phyloP scores from a whole-genome alignment of 2,888 invertebrate species.

The Horisme vitalbata region DNA sequence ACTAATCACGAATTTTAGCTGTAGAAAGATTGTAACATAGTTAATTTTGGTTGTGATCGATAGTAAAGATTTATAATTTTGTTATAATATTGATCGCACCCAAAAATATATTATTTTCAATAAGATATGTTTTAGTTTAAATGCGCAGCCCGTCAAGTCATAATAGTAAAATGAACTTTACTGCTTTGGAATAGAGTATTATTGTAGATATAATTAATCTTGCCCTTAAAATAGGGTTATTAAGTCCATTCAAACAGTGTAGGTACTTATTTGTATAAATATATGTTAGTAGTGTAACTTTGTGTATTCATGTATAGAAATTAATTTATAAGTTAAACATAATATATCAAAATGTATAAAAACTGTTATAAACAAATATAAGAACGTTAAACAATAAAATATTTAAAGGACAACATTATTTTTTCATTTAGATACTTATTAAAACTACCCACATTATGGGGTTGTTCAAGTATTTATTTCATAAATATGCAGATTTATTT shows the following conservation, averaged over 20 bases:
- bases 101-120: constrained; percentile 45
- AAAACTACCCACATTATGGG: background rate
- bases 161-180: too few species aligned
- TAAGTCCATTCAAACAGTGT: background rate
- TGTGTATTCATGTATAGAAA: constrained; percentile 20
- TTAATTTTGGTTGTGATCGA: constrained; percentile 77
- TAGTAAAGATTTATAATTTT: constrained; percentile 39
- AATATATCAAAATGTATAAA: constrained; percentile 36
- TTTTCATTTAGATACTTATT: too few species aligned
- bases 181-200: background rate
- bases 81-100: constrained; percentile 67
- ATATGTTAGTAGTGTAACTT: constrained; percentile 9
- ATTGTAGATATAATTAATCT: too few species aligned
- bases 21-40: constrained; percentile 13
- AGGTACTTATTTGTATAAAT: constrained; percentile 9
- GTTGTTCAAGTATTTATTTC: too few species aligned
- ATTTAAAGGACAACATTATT: constrained; percentile 22
- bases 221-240: background rate
- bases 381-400: constrained; percentile 30
- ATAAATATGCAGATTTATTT: too few species aligned
- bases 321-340: constrained; percentile 18
- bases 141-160: background rate
- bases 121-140: background rate
- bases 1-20: constrained; percentile 3
- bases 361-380: constrained; percentile 28